Evolutionary conservation across 2,797 vertebrate species (phyloP).

Genomic region (Sebastes itinus): DNA sequence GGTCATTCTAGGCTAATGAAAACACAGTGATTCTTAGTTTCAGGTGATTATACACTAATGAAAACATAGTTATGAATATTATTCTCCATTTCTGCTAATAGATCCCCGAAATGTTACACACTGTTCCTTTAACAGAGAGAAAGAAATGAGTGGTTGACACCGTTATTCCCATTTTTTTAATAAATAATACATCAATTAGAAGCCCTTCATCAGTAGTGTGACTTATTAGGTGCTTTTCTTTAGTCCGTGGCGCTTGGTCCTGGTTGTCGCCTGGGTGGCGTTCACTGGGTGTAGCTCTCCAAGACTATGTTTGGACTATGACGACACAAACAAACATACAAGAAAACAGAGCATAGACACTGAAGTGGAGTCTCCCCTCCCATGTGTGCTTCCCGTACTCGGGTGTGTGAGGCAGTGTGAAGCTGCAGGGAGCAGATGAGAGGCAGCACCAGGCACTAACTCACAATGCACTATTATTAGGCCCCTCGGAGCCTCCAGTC

Average conservation of each 20-base stretch:
- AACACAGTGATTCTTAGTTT: too few species aligned
- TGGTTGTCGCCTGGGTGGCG: conserved; percentile 41
- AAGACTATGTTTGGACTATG: conserved; percentile 57
- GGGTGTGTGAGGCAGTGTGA: background rate
- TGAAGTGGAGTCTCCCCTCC: conserved; percentile 38
- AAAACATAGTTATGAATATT: too few species aligned
- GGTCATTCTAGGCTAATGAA: too few species aligned
- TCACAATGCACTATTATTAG: conserved; percentile 79
- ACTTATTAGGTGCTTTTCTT: background rate
- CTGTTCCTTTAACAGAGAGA: background rate
- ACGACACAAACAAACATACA: conserved; percentile 41
- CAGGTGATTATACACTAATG: too few species aligned
- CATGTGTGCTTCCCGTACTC: conserved; percentile 38
- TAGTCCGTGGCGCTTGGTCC: background rate
- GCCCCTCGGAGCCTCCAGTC: conserved; percentile 12
- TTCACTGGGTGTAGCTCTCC: conserved; percentile 58
- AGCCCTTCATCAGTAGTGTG: background rate
- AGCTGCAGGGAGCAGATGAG: conserved; percentile 22
- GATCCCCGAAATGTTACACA: too few species aligned
- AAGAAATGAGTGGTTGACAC: background rate
- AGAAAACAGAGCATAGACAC: conserved; percentile 33
- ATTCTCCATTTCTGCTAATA: too few species aligned
- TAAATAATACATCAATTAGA: background rate
- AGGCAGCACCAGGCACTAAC: conserved; percentile 73
- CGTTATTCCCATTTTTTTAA: background rate